Percentiles rank a stretch among this genome's conserved stretches.
Evolutionary conservation across 1,140 invertebrate species (phyloP).

Genomic region (Cherax destructor): DNA sequence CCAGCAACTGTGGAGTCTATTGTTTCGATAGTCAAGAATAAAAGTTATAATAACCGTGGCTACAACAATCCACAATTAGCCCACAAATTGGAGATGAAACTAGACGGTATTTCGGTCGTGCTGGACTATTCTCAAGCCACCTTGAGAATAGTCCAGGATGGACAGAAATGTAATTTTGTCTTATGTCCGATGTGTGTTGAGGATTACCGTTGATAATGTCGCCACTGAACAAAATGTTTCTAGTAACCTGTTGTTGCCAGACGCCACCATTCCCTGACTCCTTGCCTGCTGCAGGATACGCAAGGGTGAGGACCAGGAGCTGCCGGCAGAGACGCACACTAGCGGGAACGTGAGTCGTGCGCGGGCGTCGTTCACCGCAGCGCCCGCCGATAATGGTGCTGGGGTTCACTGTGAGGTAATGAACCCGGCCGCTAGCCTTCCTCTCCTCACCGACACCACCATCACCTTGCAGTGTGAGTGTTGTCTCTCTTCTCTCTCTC

Average conservation of each 20-base stretch:
- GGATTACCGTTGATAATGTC: background rate
- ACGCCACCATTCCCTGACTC: too few relatives aligned
- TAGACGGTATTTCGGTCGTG: too few relatives aligned
- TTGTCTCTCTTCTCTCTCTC: background rate
- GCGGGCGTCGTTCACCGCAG: constrained; percentile 10
- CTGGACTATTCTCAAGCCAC: too few relatives aligned
- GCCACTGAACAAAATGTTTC: background rate
- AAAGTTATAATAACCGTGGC: too few relatives aligned
- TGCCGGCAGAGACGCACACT: background rate
- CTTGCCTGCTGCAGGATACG: constrained; percentile 10
- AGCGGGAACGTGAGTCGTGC: constrained; percentile 12
- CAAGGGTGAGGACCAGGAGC: constrained; percentile 37
- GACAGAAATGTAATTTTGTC: background rate
- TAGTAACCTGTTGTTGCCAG: too few relatives aligned
- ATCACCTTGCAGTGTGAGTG: constrained; percentile 28
- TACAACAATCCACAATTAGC: too few relatives aligned
- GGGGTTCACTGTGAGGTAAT: background rate
- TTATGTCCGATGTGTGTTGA: too few relatives aligned
- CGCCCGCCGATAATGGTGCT: constrained; percentile 33
- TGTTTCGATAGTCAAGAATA: too few relatives aligned
- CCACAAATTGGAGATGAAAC: too few relatives aligned
- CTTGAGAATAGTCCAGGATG: too few relatives aligned
- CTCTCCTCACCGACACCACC: constrained; percentile 26
- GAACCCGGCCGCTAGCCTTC: constrained; percentile 10
- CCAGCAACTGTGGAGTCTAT: too few relatives aligned